Evolutionary conservation across 2,797 vertebrate genomes (phyloP).

Genomic region (Notolepis coatsorum): DNA sequence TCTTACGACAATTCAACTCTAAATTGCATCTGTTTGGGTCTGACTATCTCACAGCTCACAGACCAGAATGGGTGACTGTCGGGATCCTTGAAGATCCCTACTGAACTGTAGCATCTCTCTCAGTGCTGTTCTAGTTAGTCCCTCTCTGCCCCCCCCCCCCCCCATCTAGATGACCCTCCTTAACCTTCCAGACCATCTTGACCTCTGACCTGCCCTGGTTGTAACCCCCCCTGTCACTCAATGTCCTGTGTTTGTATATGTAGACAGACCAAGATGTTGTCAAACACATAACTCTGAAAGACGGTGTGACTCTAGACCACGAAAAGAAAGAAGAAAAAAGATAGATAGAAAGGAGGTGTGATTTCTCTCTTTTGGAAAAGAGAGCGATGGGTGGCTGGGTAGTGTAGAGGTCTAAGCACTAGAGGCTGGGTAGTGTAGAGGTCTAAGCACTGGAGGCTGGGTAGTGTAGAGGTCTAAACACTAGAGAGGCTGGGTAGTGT

Average conservation of each 20-base stretch:
- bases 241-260: slow-evolving; percentile 18
- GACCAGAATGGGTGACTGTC: too few species aligned
- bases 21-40: not conserved
- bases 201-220: slow-evolving; percentile 43
- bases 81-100: too few species aligned
- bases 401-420: too few species aligned
- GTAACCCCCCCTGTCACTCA: not conserved
- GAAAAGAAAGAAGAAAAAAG: slow-evolving; percentile 26
- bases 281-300: slow-evolving; percentile 77
- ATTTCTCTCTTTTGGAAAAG: not conserved
- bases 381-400: too few species aligned
- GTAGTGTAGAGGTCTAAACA: too few species aligned
- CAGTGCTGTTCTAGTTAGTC: not conserved
- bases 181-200: slow-evolving; percentile 44
- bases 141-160: not conserved
- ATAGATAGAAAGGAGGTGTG: slow-evolving; percentile 31
- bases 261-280: slow-evolving; percentile 53
- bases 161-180: not conserved
- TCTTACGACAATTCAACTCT: not conserved
- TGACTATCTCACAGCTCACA: not conserved
- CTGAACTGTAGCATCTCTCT: not conserved
- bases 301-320: slow-evolving; percentile 38
- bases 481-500: too few species aligned
- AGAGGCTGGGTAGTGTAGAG: too few species aligned
- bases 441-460: too few species aligned